These are phyloP conservation scores for Rhadinocentrus ornatus DNA, from an alignment of 2,797 vertebrate genomes.

Conservation along the genomic window DNA sequence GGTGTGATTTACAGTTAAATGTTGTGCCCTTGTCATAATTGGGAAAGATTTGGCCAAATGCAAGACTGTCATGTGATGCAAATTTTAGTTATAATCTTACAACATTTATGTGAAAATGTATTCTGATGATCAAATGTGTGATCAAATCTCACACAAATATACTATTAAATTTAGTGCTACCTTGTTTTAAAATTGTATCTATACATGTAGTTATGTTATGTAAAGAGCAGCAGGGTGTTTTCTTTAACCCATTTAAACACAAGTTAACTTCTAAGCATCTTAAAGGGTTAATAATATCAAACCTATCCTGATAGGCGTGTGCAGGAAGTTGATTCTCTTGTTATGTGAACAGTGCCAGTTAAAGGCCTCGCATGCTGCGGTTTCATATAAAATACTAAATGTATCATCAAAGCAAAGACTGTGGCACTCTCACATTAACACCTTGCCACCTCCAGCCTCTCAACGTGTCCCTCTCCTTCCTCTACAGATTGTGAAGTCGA, in stretches of 20 bases:
- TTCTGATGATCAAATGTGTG: too few relatives aligned
- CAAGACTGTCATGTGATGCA: constrained; percentile 12
- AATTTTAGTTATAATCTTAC: constrained; percentile 10
- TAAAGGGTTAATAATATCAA: constrained; percentile 5
- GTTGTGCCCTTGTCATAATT: constrained; percentile 27
- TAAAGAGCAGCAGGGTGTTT: constrained; percentile 2
- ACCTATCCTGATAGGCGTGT: constrained; percentile 28
- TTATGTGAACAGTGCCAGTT: constrained; percentile 60
- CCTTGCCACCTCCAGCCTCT: constrained; percentile 15
- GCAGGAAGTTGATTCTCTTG: constrained; percentile 57
- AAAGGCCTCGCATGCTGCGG: constrained; percentile 42
- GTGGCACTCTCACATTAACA: constrained; percentile 41
- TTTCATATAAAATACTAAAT: constrained; percentile 68
- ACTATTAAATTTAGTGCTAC: not conserved
- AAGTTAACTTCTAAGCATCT: not conserved
- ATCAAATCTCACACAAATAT: not conserved
- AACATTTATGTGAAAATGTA: not conserved
- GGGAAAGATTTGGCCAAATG: constrained; percentile 1
- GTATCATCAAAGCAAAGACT: constrained; percentile 60
- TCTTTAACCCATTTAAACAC: not conserved
- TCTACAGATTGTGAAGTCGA: constrained; percentile 58
- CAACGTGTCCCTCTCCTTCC: constrained; percentile 39
- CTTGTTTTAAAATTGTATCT: not conserved
- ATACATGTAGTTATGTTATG: not conserved
- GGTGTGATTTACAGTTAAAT: constrained; percentile 67